phyloP scores from a whole-genome alignment of 2,888 invertebrate genomes.

The Enchytraeus crypticus region DNA sequence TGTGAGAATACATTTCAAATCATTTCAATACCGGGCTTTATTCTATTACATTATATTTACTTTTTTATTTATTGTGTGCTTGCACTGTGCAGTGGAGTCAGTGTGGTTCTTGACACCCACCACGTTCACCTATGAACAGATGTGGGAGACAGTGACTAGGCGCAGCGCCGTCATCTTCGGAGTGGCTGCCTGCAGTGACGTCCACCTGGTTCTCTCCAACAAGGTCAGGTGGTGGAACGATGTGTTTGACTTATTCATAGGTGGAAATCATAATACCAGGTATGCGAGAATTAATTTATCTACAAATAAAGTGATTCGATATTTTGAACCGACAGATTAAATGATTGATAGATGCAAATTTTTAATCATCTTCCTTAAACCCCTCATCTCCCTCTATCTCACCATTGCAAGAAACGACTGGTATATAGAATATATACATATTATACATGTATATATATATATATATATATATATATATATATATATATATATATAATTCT shows the following conservation, averaged over 20 bases:
- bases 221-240: neutral
- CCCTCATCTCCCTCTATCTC: no score
- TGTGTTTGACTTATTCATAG: constrained; percentile 10
- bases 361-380: no score
- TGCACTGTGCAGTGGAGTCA: constrained; percentile 3
- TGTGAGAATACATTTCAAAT: no score
- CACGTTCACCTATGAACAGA: constrained; percentile 6
- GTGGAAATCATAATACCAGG: constrained; percentile 8
- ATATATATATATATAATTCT: constrained; percentile 3
- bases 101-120: constrained; percentile 7
- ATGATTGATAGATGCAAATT: no score
- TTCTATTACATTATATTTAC: no score
- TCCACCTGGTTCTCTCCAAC: constrained; percentile 10
- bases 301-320: neutral
- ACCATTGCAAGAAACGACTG: no score
- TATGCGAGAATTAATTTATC: neutral
- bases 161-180: constrained; percentile 1
- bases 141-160: constrained; percentile 12
- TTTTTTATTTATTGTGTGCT: no score
- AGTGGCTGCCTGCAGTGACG: constrained; percentile 15
- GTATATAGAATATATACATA: no score
- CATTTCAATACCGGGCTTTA: no score
- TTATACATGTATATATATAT: neutral
- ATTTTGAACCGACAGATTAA: no score
- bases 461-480: neutral